Evolutionary conservation across 1,140 invertebrate genomes (phyloP).

Genomic region (Druon quercuslanigerum): DNA sequence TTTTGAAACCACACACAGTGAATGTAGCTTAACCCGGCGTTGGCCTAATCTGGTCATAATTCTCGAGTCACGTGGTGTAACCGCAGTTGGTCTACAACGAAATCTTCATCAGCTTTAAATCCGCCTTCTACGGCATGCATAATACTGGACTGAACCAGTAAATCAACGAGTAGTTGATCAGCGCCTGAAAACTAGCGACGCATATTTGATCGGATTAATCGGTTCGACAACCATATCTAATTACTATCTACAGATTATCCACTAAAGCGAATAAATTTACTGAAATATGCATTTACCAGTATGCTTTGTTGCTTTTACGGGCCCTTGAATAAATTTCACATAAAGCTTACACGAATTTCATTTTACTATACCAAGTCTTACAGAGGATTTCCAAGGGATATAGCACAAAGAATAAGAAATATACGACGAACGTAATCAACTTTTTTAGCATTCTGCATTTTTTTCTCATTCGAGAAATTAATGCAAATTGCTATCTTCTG

Average conservation of each 20-base stretch:
- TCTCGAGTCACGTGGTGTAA: no score
- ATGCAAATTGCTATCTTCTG: conserved; percentile 23
- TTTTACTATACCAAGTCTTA: not conserved
- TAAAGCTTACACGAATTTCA: not conserved
- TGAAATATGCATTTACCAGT: not conserved
- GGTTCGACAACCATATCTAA: conserved; percentile 5
- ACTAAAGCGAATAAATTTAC: conserved; percentile 13
- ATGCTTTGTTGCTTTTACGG: not conserved
- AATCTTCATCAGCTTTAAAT: no score
- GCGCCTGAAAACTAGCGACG: no score
- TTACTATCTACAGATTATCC: not conserved
- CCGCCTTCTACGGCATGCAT: no score
- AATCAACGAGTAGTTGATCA: no score
- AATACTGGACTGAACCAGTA: no score
- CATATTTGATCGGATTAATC: conserved; percentile 17
- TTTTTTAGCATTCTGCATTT: conserved; percentile 18
- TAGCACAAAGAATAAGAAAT: not conserved
- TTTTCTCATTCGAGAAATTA: not conserved
- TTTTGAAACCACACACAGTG: no score
- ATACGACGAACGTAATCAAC: conserved; percentile 10
- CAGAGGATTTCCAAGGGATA: not conserved
- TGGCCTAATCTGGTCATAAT: no score
- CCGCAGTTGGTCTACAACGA: no score
- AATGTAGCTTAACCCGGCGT: no score
- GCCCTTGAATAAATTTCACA: not conserved